Conservation (phyloP, 2,113 vertebrate genomes). For the Tachysurus fulvidraco region DNA sequence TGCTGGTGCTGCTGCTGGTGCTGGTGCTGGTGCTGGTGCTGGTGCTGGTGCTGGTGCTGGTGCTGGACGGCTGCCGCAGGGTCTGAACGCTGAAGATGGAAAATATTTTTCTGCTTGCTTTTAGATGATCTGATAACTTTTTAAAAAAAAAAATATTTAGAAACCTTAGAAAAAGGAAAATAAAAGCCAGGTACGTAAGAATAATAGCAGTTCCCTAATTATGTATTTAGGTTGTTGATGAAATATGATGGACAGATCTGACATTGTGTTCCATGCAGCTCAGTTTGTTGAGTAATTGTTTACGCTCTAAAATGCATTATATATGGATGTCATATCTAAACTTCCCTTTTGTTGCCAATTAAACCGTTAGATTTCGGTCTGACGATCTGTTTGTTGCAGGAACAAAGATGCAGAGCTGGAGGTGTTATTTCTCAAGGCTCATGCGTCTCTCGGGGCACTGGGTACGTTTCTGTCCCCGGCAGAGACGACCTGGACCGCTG, state of each 20-base stretch:
- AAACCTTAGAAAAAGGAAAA: not conserved
- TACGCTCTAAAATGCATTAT: not conserved
- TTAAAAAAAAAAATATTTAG: not conserved
- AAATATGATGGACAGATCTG: not conserved
- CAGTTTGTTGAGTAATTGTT: not conserved
- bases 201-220: not conserved
- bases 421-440: constrained; percentile 78
- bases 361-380: not conserved
- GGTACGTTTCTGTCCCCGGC: constrained; percentile 76
- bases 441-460: constrained; percentile 83
- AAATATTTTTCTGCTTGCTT: not conserved
- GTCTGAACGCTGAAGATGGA: not conserved
- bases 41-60: no score
- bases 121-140: constrained; percentile 6
- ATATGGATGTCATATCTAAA: not conserved
- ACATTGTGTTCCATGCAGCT: not conserved
- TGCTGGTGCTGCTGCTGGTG: not conserved
- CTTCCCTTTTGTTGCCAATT: not conserved
- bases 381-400: constrained; percentile 52
- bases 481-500: constrained; percentile 63
- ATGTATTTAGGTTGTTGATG: not conserved
- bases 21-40: no score
- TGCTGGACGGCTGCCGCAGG: not conserved
- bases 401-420: constrained; percentile 71
- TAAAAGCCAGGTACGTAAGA: constrained; percentile 2